Percentiles rank a stretch among this genome's conserved stretches.
Conservation (phyloP, 2,113 vertebrate genomes). For the Erythrocebus patas region DNA sequence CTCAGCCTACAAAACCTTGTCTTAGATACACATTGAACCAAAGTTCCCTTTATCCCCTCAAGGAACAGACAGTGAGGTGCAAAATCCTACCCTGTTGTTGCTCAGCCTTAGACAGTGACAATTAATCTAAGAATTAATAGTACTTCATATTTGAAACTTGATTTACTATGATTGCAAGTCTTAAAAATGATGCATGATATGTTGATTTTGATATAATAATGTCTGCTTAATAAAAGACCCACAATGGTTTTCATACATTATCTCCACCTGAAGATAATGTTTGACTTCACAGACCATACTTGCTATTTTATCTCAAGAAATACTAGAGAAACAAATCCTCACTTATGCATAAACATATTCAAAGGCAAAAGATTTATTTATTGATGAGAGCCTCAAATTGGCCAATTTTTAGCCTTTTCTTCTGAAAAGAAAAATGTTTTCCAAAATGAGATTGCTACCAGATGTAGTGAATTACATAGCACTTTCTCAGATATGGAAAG, state of each 20-base stretch:
- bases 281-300: constrained; percentile 23
- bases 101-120: constrained; percentile 11
- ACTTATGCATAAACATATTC: constrained; percentile 36
- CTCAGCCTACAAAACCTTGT: not conserved
- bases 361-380: constrained; percentile 64
- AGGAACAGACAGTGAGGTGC: not conserved
- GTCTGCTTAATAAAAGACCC: constrained; percentile 52
- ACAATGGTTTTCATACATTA: not conserved
- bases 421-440: constrained; percentile 65
- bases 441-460: constrained; percentile 61
- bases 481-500: constrained; percentile 62
- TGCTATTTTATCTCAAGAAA: constrained; percentile 44
- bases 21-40: not conserved
- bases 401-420: constrained; percentile 61
- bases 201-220: constrained; percentile 42
- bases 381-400: constrained; percentile 52
- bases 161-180: constrained; percentile 55
- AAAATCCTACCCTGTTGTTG: not conserved
- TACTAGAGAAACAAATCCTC: not conserved
- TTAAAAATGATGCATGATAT: constrained; percentile 50
- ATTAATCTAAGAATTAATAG: constrained; percentile 34
- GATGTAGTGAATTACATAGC: constrained; percentile 46
- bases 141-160: constrained; percentile 28
- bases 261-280: constrained; percentile 5
- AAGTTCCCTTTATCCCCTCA: not conserved